Conservation (phyloP, 2,888 invertebrate genomes). For the Hirtodrosophila cameraria region DNA sequence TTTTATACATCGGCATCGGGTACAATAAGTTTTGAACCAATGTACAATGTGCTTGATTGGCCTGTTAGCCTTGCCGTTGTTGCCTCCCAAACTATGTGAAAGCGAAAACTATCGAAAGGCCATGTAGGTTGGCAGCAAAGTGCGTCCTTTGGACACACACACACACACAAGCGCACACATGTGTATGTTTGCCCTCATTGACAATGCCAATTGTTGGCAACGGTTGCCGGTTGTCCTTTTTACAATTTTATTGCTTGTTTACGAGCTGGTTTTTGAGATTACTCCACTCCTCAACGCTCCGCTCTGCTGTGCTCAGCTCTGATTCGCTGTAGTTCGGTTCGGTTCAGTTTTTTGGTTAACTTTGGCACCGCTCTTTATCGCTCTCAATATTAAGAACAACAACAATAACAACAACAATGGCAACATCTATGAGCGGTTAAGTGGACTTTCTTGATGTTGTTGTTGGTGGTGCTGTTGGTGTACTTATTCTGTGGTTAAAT, state of each 20-base stretch:
- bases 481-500: slow-evolving; percentile 65
- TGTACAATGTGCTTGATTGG: slow-evolving; percentile 8
- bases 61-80: slow-evolving; percentile 8
- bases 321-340: slow-evolving; percentile 10
- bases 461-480: slow-evolving; percentile 29
- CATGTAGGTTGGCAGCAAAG: slow-evolving; percentile 45
- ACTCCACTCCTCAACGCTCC: slow-evolving; percentile 36
- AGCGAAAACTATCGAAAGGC: slow-evolving; percentile 63
- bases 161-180: slow-evolving; percentile 18
- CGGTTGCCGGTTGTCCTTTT: slow-evolving; percentile 74
- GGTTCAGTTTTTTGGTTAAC: slow-evolving; percentile 32
- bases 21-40: background rate
- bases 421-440: slow-evolving; percentile 34
- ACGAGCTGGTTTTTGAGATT: slow-evolving; percentile 73
- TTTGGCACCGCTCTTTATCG: slow-evolving; percentile 52
- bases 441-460: slow-evolving; percentile 25
- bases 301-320: background rate
- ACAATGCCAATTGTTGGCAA: slow-evolving; percentile 75
- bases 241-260: slow-evolving; percentile 80
- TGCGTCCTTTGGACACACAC: slow-evolving; percentile 36
- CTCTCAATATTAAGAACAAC: slow-evolving; percentile 42
- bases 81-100: slow-evolving; percentile 53
- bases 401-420: slow-evolving; percentile 19
- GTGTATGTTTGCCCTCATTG: slow-evolving; percentile 40
- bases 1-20: too few species aligned